Evolutionary conservation across 2,888 invertebrate genomes (phyloP), one percentile per base, ranked within the genome.

Genomic region (Lottia gigantea): DNA sequence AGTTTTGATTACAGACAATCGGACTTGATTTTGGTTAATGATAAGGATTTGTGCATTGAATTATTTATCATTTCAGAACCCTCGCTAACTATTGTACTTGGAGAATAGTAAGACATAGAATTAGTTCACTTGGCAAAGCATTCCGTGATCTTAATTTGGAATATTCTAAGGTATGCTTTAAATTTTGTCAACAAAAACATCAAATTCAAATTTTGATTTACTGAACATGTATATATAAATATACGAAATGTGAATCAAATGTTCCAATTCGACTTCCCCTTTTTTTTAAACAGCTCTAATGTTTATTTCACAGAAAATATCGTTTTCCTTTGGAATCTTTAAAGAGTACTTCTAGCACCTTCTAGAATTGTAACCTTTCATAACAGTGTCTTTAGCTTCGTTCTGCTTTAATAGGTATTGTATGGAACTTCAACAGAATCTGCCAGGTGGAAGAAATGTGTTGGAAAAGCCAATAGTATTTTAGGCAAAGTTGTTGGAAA

Each of bases 401-500:
- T n/a, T 46, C 40, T 64, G 11, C 40, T 83, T 19, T 3, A 11
- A 45, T 78, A 85, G 81, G 87, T 83, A 70, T 77, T 89, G 73
- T 78, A 76, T 62, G 90, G 90, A 6, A 83, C 87, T 4, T 82
- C 86, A 67, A 75, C 80, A n/a, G 88, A 94, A 25, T 94, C 95
- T 0, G 93, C 94, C 0, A 90, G 97, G 75, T 97, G 97, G 96
- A 95, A 96, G 85, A 94, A 93, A 76, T 97, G 97, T 85, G 94
- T 96, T 8, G 92, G 93, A 0, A 94, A 95, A 88, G 95, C 95
- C 11, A 95, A 95, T 85, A 94, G 95, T 87, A 93, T 93, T 85
- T 90, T 95, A 81, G 95, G 95, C 2, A 95, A 96, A 94, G 96
- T 96, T 0, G 91, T 96, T 61, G 97, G 97, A 0, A 93, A 95